A percentile compares a stretch with the other conserved stretches of the same genome.
These are phyloP conservation scores for Passer montanus DNA, from an alignment of 2,113 vertebrate species.

Conservation along the genomic window DNA sequence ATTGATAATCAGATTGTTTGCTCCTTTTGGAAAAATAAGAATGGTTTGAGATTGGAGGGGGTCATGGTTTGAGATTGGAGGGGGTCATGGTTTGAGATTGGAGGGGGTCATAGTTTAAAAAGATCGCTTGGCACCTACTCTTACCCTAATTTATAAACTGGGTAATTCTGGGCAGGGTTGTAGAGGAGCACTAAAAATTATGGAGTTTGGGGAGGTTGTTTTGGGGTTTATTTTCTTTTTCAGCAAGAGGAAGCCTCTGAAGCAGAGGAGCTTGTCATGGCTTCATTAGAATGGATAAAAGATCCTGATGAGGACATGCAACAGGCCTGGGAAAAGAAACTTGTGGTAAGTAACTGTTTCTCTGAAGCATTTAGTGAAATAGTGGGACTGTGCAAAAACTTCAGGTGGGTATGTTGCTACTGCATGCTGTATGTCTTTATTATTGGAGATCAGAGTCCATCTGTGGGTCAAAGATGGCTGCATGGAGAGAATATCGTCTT, in stretches of 20 bases:
- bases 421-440: neutral
- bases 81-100: neutral
- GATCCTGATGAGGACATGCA: slow-evolving; percentile 13
- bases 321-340: slow-evolving; percentile 29
- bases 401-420: neutral
- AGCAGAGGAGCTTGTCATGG: slow-evolving; percentile 51
- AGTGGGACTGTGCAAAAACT: neutral
- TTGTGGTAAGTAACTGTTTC: slow-evolving; percentile 73
- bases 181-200: neutral
- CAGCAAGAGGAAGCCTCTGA: slow-evolving; percentile 74
- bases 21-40: neutral
- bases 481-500: neutral
- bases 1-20: neutral
- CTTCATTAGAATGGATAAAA: slow-evolving; percentile 43
- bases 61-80: no score
- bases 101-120: neutral
- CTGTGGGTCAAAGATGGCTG: neutral
- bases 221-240: neutral
- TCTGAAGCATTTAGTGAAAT: neutral
- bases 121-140: neutral
- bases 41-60: neutral
- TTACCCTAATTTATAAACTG: neutral
- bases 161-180: neutral
- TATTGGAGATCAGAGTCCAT: neutral
- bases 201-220: neutral